Base-by-base conservation (phyloP, 2,888 invertebrate genomes). In the Selenia dentaria region DNA sequence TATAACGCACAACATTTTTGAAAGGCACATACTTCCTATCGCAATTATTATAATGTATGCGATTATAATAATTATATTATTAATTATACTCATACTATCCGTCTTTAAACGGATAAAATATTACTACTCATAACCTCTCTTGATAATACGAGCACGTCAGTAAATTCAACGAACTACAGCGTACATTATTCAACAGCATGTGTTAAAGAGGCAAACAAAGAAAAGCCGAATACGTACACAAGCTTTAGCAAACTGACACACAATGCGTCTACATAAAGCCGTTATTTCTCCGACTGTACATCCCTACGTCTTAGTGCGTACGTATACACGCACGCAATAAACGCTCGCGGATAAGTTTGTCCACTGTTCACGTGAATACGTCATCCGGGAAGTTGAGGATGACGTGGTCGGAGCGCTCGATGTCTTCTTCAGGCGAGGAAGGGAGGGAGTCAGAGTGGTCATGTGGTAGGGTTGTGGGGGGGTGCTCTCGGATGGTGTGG, bases 331-430 rank as follows among this genome's bases (percentile, higher is more conserved):
- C 14, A 14, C 14, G 28, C 28, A 14, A 28, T 25, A 28, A 13
- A 4, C 28, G 13, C 4, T 8, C 6, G 13, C 28, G 28, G 8
- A 3, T n/a, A 28, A 25, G 25, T 8, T 6, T 22, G 6, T 22
- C 1, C 25, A 10, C 3, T 20, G 26, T 40, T 70, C 64, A 82
- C 40, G 76, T 59, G 57, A 82, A 82, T 20, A 80, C 79, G 46
- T 86, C 84, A 41, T 88, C 87, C 10, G 74, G 60, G 14, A 88
- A 57, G 53, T 79, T 79, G 57, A 87, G 58, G 28, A 87, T 63
- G 48, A 85, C 69, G 62, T 84, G 79, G 27, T 79, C 46, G 25
- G 28, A 42, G 14, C 32, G 39, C 6, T 14, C 45, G 40, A 43
- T 42, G 44, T 51, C 57, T 43, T 57, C 47, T 31, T 51, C 42